These are phyloP conservation scores for Lycophotia porphyrea DNA, from an alignment of 2,888 invertebrate species.

Conservation along the genomic window DNA sequence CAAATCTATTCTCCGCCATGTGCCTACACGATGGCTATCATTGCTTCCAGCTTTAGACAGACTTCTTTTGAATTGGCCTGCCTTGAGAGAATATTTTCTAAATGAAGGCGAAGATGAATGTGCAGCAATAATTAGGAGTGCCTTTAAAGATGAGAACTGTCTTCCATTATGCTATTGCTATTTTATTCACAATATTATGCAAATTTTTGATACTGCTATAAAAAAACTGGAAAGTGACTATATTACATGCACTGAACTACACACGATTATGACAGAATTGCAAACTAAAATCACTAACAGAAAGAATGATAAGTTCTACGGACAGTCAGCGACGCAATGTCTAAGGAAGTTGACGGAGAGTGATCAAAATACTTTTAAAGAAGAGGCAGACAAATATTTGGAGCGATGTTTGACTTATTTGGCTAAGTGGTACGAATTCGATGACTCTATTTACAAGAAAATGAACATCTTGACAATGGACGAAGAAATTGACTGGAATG, in stretches of 20 bases:
- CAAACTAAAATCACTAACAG: slow-evolving; percentile 23
- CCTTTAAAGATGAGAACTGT: slow-evolving; percentile 21
- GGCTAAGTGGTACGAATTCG: slow-evolving; percentile 29
- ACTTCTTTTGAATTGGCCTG: background rate
- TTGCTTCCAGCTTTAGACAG: background rate
- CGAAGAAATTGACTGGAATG: too few species aligned
- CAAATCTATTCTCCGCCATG: background rate
- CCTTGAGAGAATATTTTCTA: background rate
- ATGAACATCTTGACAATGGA: slow-evolving; percentile 39
- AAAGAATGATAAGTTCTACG: slow-evolving; percentile 38
- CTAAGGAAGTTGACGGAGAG: slow-evolving; percentile 36
- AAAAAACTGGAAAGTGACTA: slow-evolving; percentile 20
- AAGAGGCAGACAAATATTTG: slow-evolving; percentile 34
- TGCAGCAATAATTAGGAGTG: slow-evolving; percentile 24
- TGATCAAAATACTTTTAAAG: slow-evolving; percentile 38
- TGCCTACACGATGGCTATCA: background rate
- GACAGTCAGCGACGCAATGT: slow-evolving; percentile 36
- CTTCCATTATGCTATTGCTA: slow-evolving; percentile 21
- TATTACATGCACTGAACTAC: slow-evolving; percentile 20
- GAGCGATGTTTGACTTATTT: slow-evolving; percentile 35
- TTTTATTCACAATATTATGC: slow-evolving; percentile 4
- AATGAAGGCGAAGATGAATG: slow-evolving; percentile 25
- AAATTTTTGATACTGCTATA: slow-evolving; percentile 1
- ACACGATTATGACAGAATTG: slow-evolving; percentile 35
- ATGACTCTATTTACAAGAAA: slow-evolving; percentile 41